Evolutionary conservation across 1,140 invertebrate genomes (phyloP).

Genomic region (Lepidostoma basale): DNA sequence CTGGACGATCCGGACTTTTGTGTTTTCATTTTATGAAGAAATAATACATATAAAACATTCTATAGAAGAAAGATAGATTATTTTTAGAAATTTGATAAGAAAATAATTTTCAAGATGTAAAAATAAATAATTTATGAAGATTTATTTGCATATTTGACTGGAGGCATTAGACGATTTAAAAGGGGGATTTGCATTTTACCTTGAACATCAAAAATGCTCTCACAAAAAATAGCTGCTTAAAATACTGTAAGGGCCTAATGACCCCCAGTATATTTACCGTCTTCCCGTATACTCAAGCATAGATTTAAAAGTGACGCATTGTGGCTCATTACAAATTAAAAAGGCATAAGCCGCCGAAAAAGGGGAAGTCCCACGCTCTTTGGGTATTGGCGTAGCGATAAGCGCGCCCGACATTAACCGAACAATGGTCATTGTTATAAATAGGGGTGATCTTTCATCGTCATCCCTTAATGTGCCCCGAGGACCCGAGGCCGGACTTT

Average conservation of each 20-base stretch:
- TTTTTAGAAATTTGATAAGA: no score
- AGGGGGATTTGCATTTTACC: no score
- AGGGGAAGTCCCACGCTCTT: conserved; percentile 22
- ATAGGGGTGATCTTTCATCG: conserved; percentile 33
- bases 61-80: no score
- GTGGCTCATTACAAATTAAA: conserved; percentile 23
- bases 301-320: not conserved
- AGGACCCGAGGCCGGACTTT: not conserved
- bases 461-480: conserved; percentile 19
- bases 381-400: conserved; percentile 21
- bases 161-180: no score
- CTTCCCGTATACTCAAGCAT: not conserved
- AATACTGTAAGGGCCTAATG: not conserved
- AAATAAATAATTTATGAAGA: no score
- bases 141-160: no score
- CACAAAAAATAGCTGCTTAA: no score
- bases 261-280: not conserved
- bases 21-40: no score
- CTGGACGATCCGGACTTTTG: no score
- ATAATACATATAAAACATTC: no score
- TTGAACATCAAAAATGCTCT: no score
- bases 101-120: no score
- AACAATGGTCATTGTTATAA: conserved; percentile 41
- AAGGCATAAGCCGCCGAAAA: conserved; percentile 10
- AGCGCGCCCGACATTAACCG: conserved; percentile 15